Base-by-base conservation (phyloP, 23 tunicate species). In the Halocynthia aurantium region DNA sequence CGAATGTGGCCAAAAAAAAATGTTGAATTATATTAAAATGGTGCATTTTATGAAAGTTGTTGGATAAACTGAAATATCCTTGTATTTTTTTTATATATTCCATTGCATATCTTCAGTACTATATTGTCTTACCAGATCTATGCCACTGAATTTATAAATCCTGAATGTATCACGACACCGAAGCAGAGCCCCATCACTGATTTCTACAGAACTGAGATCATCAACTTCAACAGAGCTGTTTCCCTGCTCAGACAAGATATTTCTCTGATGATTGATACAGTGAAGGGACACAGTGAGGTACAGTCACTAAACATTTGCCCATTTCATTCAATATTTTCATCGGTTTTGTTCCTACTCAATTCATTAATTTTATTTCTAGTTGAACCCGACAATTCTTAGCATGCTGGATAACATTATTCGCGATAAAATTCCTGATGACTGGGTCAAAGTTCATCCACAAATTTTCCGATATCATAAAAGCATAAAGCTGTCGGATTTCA, bases 281-380 rank as follows among this genome's bases (percentile, higher is more conserved):
- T 84, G 55, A 84, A 75, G 31, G 86, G 85, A 52, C 73, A 81
- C 20, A 75, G 21, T 22, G 96, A 89, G 88, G 96, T 82, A 74
- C 50, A 22, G n/a, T 18, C 7, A 21, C 8, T 17, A 51, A 9
- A 8, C 19, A 53, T 55, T 52, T 8, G n/a, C n/a, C n/a, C n/a
- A n/a, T n/a, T n/a, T n/a, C n/a, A n/a, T n/a, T n/a, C n/a, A 0
- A 12, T 50, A 52, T 40, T 11, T 11, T 31, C 44, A n/a, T 31
- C 44, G n/a, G n/a, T 31, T 31, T 31, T 4, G 44, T 31, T 31
- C 4, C 44, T 31, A 4, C 72, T 5, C 0, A 2, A 67, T 11
- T 49, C 22, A n/a, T 58, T 58, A 1, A 15, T 13, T 58, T 13
- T 58, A 2, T 58, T n/a, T 58, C 9, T 65, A 65, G 70, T 9